Evolutionary conservation across 2,888 invertebrate genomes (phyloP), one percentile per base, ranked within the genome.

Genomic region (Machimus rusticus): DNA sequence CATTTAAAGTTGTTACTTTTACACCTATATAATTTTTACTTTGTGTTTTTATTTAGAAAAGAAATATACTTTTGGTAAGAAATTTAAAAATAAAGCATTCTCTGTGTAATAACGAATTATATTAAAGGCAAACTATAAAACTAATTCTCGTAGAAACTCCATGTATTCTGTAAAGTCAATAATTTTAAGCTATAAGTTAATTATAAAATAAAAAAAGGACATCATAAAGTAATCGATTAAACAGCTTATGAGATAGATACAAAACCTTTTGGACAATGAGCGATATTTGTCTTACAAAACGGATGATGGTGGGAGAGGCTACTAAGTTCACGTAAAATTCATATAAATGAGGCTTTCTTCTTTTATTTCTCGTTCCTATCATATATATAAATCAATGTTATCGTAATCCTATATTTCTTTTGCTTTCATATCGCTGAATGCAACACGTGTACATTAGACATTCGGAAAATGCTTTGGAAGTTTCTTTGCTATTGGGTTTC

Each of bases 401-500:
- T 84, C 66, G 23, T 31, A 84, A 84, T 46, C 39, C 66, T 84
- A 66, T 84, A 37, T 19, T 66, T 14, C 37, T 82, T 46, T 66
- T 66, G 66, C 46, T 85, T 74, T 85, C 31, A 84, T 39, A 85
- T 74, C 74, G 74, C 74, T 85, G 39, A 85, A 85, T 74, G 74
- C 46, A 74, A 74, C 28, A 84, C 66, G 12, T 66, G 57, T 57
- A 82, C 82, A 82, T 82, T 79, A 79, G 5, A 19, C 66, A 66
- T 84, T 84, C 82, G 82, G 82, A 84, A 84, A 84, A 85, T 85
- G 46, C 85, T 85, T 85, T 85, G 85, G 85, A 57, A 85, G 46
- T 85, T 85, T 85, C 85, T 85, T 85, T 85, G 74, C 85, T 85
- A 46, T 85, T 66, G 74, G 74, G 74, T 85, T 39, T 46, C 43